Evolutionary conservation across 2,888 invertebrate species (phyloP), one percentile per base, ranked within the genome.

Genomic region (Eristalis intricaria): DNA sequence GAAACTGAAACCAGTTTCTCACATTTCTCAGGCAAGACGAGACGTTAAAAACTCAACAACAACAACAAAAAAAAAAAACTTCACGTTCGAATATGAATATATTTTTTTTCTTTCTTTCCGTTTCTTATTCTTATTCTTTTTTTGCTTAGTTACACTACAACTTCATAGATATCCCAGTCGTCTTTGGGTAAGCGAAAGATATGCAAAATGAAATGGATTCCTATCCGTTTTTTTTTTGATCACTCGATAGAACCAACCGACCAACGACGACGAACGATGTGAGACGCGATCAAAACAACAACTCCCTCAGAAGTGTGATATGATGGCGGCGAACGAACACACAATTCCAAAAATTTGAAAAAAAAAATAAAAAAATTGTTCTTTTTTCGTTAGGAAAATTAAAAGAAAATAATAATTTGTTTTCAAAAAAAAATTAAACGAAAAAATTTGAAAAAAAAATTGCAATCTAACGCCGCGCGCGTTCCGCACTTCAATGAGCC

Each of bases 401-500:
- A 71, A 66, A 60, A 63, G 22, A 32, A 26, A 60, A 78, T 60
- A 65, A 71, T 65, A 70, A 26, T 63, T 19, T 19, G 5, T 32
- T 8, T 50, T 50, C 50, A 50, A 50, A 82, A 26, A 26, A 26
- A 80, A 66, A 63, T 38, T 58, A 76, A 71, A 77, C 43, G n/a
- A 56, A 15, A 40, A 58, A 63, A 75, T 69, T 69, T 63, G 50
- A 80, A 69, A 73, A 58, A 84, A 61, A 87, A 79, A 61, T 63
- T 68, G 80, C 88, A 89, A 89, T 89, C 89, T 88, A 89, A 88
- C 88, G 89, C 82, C 89, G 89, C 89, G 86, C 89, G 89, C 89
- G 89, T 89, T 88, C 89, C 88, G 88, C 77, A 88, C 89, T 89
- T 89, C 89, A 89, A 89, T 89, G 89, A 89, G 76, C 79, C 86